A percentile compares a stretch with the other conserved stretches of the same genome.
Evolutionary conservation across 1,140 invertebrate species (phyloP).

Genomic region (Dryas iulia): DNA sequence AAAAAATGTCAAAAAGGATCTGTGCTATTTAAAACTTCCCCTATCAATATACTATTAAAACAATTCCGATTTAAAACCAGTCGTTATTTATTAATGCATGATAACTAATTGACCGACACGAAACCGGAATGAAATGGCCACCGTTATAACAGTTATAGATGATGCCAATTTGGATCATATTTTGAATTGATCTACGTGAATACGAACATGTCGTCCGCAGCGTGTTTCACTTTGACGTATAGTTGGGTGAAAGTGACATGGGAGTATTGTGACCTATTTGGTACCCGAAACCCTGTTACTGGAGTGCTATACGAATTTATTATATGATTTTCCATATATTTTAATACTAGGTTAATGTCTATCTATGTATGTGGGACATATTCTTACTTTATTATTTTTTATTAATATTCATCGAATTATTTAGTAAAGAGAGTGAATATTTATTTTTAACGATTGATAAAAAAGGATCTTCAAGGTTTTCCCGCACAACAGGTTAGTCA

Average conservation of each 20-base stretch:
- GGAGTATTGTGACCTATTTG: neutral
- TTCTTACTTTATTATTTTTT: too few relatives aligned
- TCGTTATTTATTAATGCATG: neutral
- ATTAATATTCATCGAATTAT: too few relatives aligned
- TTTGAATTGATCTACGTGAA: neutral
- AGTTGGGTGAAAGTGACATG: neutral
- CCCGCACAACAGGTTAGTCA: too few relatives aligned
- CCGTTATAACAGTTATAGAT: conserved; percentile 15
- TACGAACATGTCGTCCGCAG: neutral
- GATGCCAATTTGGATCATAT: conserved; percentile 8
- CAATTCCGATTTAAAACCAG: conserved; percentile 6
- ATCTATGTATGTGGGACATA: too few relatives aligned
- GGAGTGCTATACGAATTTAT: neutral
- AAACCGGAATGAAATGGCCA: conserved; percentile 1
- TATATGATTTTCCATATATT: too few relatives aligned
- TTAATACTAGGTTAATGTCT: too few relatives aligned
- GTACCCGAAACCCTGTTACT: neutral
- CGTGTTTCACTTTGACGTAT: neutral
- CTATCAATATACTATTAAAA: neutral
- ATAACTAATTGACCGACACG: conserved; percentile 6
- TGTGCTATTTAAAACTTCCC: too few relatives aligned
- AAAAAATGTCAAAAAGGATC: too few relatives aligned
- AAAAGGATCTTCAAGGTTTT: too few relatives aligned
- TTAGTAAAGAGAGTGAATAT: too few relatives aligned
- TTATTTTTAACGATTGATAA: too few relatives aligned